Conservation (phyloP, 2,113 vertebrate genomes). For the Hippocampus abdominalis region DNA sequence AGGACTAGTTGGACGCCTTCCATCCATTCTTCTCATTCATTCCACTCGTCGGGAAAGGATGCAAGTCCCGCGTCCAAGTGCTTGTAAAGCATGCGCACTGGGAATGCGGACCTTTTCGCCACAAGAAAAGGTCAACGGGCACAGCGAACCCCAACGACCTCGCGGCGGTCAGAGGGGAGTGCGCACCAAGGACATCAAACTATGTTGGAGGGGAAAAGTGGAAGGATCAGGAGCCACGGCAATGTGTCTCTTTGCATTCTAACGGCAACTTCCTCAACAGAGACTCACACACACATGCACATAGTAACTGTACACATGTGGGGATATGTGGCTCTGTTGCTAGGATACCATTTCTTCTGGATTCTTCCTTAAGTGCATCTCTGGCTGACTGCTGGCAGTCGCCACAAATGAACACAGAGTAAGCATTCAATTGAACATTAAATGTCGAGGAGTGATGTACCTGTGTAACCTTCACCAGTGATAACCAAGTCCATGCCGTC, state of each 20-base stretch:
- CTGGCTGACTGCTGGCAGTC: constrained; percentile 59
- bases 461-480: neutral
- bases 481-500: neutral
- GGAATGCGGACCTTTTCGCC: constrained; percentile 25
- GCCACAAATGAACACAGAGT: constrained; percentile 60
- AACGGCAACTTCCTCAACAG: constrained; percentile 34
- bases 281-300: constrained; percentile 5
- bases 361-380: constrained; percentile 56
- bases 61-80: neutral
- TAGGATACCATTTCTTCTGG: constrained; percentile 66
- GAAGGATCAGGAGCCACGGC: constrained; percentile 42
- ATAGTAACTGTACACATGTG: constrained; percentile 20
- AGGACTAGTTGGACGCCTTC: constrained; percentile 44
- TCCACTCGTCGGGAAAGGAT: constrained; percentile 49
- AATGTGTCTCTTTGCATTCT: constrained; percentile 45
- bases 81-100: constrained; percentile 20
- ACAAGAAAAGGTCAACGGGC: constrained; percentile 13
- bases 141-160: constrained; percentile 25
- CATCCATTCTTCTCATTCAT: constrained; percentile 48
- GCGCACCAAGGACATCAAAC: neutral
- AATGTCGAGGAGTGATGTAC: neutral
- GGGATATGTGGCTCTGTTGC: constrained; percentile 63
- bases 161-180: constrained; percentile 2
- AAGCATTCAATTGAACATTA: constrained; percentile 1
- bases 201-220: neutral